Evolutionary conservation across 2,113 vertebrate species (phyloP), one percentile per base, ranked within the genome.

Genomic region (Spizaetus ornatus): DNA sequence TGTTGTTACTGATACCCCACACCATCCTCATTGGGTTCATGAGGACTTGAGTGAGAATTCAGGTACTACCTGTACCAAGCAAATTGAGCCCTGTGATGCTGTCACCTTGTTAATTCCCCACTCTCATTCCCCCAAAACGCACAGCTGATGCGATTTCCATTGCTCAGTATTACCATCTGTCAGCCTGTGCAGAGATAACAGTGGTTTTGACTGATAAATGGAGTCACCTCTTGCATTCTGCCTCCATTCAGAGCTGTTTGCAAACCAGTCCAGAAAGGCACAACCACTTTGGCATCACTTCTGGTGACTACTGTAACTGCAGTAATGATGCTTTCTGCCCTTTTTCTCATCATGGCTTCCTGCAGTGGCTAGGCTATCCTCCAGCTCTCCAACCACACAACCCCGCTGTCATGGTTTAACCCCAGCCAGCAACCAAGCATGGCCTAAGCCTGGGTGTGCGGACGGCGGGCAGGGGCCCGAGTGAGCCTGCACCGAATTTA

Each of bases 101-200:
- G 22, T 80, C 4, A 3, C 7, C 40, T 47, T 76, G 9, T 36
- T 42, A 21, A 19, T 70, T 79, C 43, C 56, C 11, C 32, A 31
- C 17, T 67, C 13, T 71, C 6, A 1, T 29, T 31, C 23, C 13
- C 5, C 7, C 11, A 17, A 61, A 71, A 59, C 0, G 0, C 34
- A 38, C 0, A 0, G 11, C 48, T 59, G 34, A 29, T 3, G 0
- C 1, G 0, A 16, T 27, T 80, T 56, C 36, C 16, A 3, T 79
- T 55, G 25, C 31, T 80, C 1, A 0, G 2, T 61, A 19, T 53
- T 65, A 50, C 26, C 2, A 2, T 21, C 27, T 29, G 4, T 48
- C 21, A 82, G 4, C 32, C 59, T 34, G 1, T 61, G 26, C 1
- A 0, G n/a, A 47, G 9, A 5, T 31, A 32, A 23, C 17, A 6